Base-by-base conservation (phyloP, 2,113 vertebrate genomes). In the Oncorhynchus masou region DNA sequence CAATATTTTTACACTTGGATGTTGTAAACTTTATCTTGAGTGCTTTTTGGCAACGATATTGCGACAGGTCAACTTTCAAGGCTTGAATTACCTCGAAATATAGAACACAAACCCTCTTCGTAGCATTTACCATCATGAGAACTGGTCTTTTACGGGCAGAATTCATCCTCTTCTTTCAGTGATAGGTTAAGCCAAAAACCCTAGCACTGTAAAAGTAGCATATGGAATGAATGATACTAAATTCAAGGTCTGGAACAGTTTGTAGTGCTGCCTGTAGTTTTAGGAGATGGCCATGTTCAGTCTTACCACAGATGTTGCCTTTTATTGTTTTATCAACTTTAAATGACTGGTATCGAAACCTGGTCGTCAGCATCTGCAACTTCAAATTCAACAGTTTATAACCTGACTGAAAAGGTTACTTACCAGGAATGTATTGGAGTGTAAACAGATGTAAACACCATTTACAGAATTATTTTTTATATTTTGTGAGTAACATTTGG, bases 1-100 rank as follows among this genome's bases (percentile, higher is more conserved):
- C 84, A 85, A 88, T 84, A 83, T 79, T 83, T 85, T 85, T 84
- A 88, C 84, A 81, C 80, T 84, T 84, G 80, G 80, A 85, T 81
- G 81, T 78, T 86, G 79, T 86, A 85, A 86, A 86, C 77, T 66
- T 79, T 68, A 70, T 67, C 73, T 79, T 76, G 77, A 83, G 74
- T 79, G 79, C 65, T 80, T 83, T 88, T 77, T 88, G 82, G 82
- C 84, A 81, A 76, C 67, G 66, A 59, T 59, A 65, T 71, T 49
- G 45, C 45, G 68, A 77, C 73, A 67, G 80, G 75, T 80, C 71
- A 76, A 80, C 72, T 73, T 75, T 82, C 80, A 75, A 74, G 68
- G 75, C 71, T 79, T 73, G 27, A 79, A 81, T 79, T 77, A 79
- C 76, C 66, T 67, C 65, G 68, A 39, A 68, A 49, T 48, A 66